Evolutionary conservation across 2,797 vertebrate species (phyloP).

Genomic region (Sebastes elongatus): DNA sequence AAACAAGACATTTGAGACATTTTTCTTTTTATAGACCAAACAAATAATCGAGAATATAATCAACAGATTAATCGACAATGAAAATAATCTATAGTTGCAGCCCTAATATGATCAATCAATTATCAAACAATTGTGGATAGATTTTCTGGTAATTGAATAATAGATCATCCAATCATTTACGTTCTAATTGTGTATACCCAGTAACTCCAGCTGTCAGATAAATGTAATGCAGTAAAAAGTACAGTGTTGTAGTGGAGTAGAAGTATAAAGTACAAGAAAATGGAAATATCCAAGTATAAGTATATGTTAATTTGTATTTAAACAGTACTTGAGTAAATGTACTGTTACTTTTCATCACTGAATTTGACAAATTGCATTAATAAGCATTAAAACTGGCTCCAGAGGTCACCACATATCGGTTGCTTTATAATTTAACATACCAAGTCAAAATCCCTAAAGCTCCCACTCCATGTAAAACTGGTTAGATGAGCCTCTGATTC

Average conservation of each 20-base stretch:
- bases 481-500: not conserved
- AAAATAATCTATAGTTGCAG: no score
- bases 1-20: no score
- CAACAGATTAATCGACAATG: no score
- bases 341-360: not conserved
- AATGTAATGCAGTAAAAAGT: not conserved
- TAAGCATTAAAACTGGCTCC: not conserved
- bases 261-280: not conserved
- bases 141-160: not conserved
- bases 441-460: not conserved
- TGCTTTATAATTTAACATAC: not conserved
- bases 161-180: not conserved
- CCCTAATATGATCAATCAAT: no score
- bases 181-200: not conserved
- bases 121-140: not conserved
- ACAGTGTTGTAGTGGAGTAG: not conserved
- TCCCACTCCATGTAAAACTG: slow-evolving; percentile 5
- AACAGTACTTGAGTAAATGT: not conserved
- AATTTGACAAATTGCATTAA: not conserved
- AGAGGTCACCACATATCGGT: not conserved
- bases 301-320: not conserved
- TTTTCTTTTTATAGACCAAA: no score
- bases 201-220: not conserved
- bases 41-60: no score
- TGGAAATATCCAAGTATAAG: not conserved